A percentile compares a stretch with the other conserved stretches of the same genome.
Evolutionary conservation across 1,140 invertebrate species (phyloP).

Genomic region (Papilio polyxenes): DNA sequence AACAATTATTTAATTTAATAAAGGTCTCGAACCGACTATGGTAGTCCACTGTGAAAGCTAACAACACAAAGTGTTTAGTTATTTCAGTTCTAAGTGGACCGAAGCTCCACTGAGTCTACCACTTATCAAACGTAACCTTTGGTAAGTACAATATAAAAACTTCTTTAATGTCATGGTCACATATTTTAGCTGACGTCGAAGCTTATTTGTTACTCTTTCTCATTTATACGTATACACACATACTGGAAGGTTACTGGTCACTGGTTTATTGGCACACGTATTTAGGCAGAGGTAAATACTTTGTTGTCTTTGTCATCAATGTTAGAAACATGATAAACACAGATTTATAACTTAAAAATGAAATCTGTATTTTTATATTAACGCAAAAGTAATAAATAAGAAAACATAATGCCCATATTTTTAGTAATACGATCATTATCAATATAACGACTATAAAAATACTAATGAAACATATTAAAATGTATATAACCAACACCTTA

Average conservation of each 20-base stretch:
- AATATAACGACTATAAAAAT: neutral
- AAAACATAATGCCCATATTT: constrained; percentile 30
- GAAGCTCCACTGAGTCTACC: neutral
- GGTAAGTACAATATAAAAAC: neutral
- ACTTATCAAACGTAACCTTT: neutral
- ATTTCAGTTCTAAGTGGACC: neutral
- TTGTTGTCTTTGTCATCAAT: too few species aligned
- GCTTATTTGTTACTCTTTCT: neutral
- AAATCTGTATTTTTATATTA: too few species aligned
- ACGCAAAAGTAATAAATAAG: too few species aligned
- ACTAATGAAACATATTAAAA: neutral
- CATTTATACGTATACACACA: neutral
- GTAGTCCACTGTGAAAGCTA: neutral
- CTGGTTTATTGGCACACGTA: too few species aligned
- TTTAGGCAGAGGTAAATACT: too few species aligned
- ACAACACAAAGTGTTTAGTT: neutral
- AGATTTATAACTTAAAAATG: too few species aligned
- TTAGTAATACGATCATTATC: neutral
- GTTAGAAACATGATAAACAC: too few species aligned
- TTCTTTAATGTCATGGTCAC: neutral
- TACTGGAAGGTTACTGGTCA: neutral
- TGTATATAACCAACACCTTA: neutral
- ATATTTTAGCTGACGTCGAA: neutral
- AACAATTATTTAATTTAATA: neutral
- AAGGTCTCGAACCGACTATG: neutral